Conservation (phyloP, 53 echinoderm and acorn worm species). For the Echinarachnius parma region DNA sequence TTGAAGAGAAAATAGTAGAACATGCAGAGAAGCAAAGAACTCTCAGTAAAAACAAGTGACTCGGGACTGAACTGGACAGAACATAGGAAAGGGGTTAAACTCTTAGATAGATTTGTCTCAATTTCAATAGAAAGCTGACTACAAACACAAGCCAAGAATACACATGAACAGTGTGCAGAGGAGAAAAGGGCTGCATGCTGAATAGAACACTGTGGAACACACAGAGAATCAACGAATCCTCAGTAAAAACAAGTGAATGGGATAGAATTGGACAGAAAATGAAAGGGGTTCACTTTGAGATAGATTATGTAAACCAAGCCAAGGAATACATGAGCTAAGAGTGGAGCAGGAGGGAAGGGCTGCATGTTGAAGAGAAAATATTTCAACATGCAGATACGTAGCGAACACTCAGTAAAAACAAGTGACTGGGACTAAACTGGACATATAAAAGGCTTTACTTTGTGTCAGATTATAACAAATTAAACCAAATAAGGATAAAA, state of each 20-base stretch:
- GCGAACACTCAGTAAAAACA: constrained; percentile 79
- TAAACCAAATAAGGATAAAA: too few relatives aligned
- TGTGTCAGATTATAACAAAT: too few relatives aligned
- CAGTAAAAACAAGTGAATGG: too few relatives aligned
- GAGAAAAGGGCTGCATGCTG: constrained; percentile 39
- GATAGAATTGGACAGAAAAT: too few relatives aligned
- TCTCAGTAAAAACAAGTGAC: constrained; percentile 82
- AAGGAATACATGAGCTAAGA: too few relatives aligned
- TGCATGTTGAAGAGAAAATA: constrained; percentile 73
- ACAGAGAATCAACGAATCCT: too few relatives aligned
- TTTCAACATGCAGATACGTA: constrained; percentile 86
- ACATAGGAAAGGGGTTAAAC: not conserved
- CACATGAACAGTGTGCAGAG: not conserved
- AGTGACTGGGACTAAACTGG: too few relatives aligned
- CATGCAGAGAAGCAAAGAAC: constrained; percentile 84
- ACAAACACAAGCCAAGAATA: constrained; percentile 55
- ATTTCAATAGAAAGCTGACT: not conserved
- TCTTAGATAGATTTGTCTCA: not conserved
- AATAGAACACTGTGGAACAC: constrained; percentile 77
- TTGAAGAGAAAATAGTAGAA: constrained; percentile 80
- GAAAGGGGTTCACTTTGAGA: too few relatives aligned
- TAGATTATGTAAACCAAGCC: too few relatives aligned
- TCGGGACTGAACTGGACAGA: not conserved
- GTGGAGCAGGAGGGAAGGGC: constrained; percentile 85
- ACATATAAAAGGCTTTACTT: too few relatives aligned